Evolutionary conservation across 2,888 invertebrate species (phyloP), one percentile per base, ranked within the genome.

Genomic region (Salticus scenicus): DNA sequence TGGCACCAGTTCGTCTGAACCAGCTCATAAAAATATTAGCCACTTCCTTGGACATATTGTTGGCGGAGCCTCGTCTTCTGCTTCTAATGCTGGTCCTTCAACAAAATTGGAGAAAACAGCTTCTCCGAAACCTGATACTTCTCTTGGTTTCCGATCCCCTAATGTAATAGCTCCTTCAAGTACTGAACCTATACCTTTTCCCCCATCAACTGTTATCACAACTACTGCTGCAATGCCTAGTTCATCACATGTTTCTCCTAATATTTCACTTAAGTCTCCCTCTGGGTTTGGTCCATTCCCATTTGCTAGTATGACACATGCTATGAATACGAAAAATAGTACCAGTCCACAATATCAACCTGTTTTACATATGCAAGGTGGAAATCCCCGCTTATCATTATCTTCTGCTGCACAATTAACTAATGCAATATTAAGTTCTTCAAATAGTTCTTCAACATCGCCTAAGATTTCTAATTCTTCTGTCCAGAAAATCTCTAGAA

Each of bases 291-390:
- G 95, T 91, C 93, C 94, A 91, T 97, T 94, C 92, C 96, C 97
- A 63, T 97, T 97, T 91, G 95, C 96, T 90, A 96, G 96, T 91
- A 97, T 97, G 97, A 96, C 96, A 69, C 95, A 96, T 90, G 95
- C 93, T 72, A 93, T 95, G 88, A 94, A 96, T 91, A 96, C 96
- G 72, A 95, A 96, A 92, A 96, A 96, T 90, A 82, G 86, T 73
- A 37, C 77, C 30, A 85, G 74, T 70, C 84, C 79, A 37, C 87
- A 82, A 27, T 78, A 73, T 67, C 81, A 73, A 63, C 76, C 86
- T 37, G 72, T 86, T 51, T 41, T 86, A 51, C 85, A 85, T 74
- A 66, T 79, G 20, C 71, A 75, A 37, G 70, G 73, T 17, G 80
- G 76, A n/a, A 86, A 72, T 37, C 67, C 86, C 33, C 74, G 79